A percentile compares a stretch with the other conserved stretches of the same genome.
phyloP scores from a whole-genome alignment of 2,113 vertebrate genomes.

The Hippocampus mohnikei region DNA sequence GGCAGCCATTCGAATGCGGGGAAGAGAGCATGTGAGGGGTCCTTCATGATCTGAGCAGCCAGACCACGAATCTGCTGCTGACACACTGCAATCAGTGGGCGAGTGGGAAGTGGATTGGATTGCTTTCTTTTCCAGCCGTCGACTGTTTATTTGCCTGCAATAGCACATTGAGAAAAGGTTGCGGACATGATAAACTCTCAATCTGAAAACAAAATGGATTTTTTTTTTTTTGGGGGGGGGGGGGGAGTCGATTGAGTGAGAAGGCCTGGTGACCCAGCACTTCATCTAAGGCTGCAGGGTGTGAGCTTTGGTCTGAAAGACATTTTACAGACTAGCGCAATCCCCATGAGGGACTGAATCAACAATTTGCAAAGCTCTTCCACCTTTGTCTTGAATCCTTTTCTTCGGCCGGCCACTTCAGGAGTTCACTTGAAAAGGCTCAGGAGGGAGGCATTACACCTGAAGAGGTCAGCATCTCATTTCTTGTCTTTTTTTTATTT shows the following conservation, averaged over 20 bases:
- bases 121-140: constrained; percentile 7
- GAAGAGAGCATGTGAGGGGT: too few species aligned
- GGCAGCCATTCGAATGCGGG: too few species aligned
- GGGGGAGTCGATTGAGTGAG: neutral
- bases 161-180: neutral
- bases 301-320: constrained; percentile 13
- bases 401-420: neutral
- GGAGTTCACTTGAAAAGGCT: constrained; percentile 13
- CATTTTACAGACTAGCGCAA: neutral
- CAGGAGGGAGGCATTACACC: constrained; percentile 10
- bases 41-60: too few species aligned
- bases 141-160: constrained; percentile 10
- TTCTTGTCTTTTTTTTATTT: neutral
- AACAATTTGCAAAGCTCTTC: constrained; percentile 28
- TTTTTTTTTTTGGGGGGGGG: too few species aligned
- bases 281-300: neutral
- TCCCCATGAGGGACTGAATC: constrained; percentile 38
- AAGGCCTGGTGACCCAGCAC: neutral
- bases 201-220: neutral
- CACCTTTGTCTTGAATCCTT: constrained; percentile 34
- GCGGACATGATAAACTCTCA: neutral
- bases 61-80: too few species aligned
- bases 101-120: too few species aligned
- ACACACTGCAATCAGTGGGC: too few species aligned
- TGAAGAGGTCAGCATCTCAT: constrained; percentile 15